A percentile compares a stretch with the other conserved stretches of the same genome.
Conservation (phyloP, 2,797 vertebrate species). For the Leptodactylus fallax region DNA sequence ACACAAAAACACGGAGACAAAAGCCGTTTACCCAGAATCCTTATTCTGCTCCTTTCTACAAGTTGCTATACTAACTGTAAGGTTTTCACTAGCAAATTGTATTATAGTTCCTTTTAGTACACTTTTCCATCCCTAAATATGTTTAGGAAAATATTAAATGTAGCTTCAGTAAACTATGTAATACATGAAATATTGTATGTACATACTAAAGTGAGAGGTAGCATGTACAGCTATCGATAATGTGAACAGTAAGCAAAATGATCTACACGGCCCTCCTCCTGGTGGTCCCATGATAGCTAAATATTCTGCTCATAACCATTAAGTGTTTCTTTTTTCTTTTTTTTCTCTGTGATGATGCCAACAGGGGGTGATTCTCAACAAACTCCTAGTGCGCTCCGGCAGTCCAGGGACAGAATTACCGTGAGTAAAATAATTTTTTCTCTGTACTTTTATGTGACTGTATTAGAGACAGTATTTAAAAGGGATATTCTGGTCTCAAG, state of each 20-base stretch:
- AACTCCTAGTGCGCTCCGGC: slow-evolving; percentile 88
- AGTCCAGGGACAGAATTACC: slow-evolving; percentile 89
- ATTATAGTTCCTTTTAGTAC: neutral
- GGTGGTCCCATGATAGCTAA: neutral
- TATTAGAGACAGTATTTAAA: too few species aligned
- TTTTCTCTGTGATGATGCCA: slow-evolving; percentile 74
- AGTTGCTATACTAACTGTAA: neutral
- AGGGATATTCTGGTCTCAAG: too few species aligned
- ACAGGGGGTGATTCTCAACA: slow-evolving; percentile 83
- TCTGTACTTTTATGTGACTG: neutral
- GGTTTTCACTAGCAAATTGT: neutral
- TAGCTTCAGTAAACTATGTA: neutral
- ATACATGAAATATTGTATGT: neutral
- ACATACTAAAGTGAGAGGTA: neutral
- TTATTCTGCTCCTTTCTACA: neutral
- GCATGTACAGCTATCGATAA: neutral
- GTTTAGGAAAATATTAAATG: neutral
- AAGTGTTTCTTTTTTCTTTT: slow-evolving; percentile 60
- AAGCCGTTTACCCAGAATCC: neutral
- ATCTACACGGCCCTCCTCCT: slow-evolving; percentile 7
- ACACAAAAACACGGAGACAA: neutral
- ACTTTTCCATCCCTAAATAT: neutral
- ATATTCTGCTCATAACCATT: slow-evolving; percentile 60
- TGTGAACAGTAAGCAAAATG: neutral
- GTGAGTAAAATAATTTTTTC: slow-evolving; percentile 79